Evolutionary conservation across 2,797 vertebrate species (phyloP).

Genomic region (Gallinago stenura): DNA sequence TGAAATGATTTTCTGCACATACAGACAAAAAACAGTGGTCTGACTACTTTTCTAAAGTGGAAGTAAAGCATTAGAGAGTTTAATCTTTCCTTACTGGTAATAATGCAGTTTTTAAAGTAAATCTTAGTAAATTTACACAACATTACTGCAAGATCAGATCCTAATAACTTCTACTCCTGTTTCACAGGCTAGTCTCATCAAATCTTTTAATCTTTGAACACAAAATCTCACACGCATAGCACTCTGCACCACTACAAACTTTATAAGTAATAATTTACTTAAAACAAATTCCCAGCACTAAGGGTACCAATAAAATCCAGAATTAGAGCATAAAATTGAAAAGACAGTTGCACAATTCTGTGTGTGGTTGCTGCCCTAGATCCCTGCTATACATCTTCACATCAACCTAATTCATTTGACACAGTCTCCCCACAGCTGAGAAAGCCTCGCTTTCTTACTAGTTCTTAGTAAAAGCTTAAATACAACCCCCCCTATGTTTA

Average conservation of each 20-base stretch:
- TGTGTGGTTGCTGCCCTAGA: slow-evolving; percentile 20
- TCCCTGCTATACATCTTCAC: not conserved
- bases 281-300: slow-evolving; percentile 40
- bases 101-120: not conserved
- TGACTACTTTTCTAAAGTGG: not conserved
- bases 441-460: slow-evolving; percentile 32
- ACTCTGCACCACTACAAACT: not conserved
- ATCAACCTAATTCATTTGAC: slow-evolving; percentile 70
- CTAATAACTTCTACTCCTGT: not conserved
- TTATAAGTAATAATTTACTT: slow-evolving; percentile 22
- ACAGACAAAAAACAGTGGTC: not conserved
- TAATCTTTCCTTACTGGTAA: not conserved
- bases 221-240: not conserved
- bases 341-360: slow-evolving; percentile 66
- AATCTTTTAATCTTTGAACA: not conserved
- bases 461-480: slow-evolving; percentile 54
- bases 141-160: not conserved
- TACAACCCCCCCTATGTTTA: not conserved
- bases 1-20: not conserved
- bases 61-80: not conserved
- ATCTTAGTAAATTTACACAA: not conserved
- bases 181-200: not conserved
- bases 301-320: slow-evolving; percentile 55
- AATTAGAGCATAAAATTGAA: slow-evolving; percentile 67
- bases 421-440: slow-evolving; percentile 39